Evolutionary conservation across 1,140 invertebrate genomes (phyloP).

Genomic region (Drosophila bocqueti): DNA sequence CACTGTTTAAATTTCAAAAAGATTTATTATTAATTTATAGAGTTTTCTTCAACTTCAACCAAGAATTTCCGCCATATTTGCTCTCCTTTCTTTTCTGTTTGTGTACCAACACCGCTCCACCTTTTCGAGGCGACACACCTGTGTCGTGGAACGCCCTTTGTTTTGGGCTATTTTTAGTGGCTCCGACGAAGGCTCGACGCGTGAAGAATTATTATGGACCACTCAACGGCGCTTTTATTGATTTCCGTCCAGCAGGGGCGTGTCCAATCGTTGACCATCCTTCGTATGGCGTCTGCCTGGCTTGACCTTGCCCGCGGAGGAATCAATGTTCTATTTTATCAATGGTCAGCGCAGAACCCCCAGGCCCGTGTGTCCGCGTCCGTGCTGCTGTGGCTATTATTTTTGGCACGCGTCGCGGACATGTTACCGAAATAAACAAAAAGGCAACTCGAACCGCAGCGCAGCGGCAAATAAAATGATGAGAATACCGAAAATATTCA

Average conservation of each 20-base stretch:
- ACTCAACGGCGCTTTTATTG: constrained; percentile 58
- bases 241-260: constrained; percentile 47
- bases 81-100: not conserved
- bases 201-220: constrained; percentile 68
- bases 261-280: constrained; percentile 36
- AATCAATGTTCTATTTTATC: constrained; percentile 78
- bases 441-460: constrained; percentile 12
- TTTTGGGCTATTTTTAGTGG: constrained; percentile 61
- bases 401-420: constrained; percentile 78
- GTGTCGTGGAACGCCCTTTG: constrained; percentile 9
- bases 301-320: constrained; percentile 48
- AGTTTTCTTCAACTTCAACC: too few species aligned
- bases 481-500: constrained; percentile 63
- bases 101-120: not conserved
- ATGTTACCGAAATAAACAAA: constrained; percentile 62
- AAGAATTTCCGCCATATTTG: not conserved
- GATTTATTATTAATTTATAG: not conserved
- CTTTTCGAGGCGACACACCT: constrained; percentile 51
- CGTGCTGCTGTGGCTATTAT: constrained; percentile 72
- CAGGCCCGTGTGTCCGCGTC: constrained; percentile 17
- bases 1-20: not conserved
- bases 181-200: constrained; percentile 47
- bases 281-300: constrained; percentile 6
- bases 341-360: constrained; percentile 31
- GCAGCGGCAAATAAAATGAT: constrained; percentile 23